Evolutionary conservation across 2,113 vertebrate genomes (phyloP).

Genomic region (Lagopus leucura): DNA sequence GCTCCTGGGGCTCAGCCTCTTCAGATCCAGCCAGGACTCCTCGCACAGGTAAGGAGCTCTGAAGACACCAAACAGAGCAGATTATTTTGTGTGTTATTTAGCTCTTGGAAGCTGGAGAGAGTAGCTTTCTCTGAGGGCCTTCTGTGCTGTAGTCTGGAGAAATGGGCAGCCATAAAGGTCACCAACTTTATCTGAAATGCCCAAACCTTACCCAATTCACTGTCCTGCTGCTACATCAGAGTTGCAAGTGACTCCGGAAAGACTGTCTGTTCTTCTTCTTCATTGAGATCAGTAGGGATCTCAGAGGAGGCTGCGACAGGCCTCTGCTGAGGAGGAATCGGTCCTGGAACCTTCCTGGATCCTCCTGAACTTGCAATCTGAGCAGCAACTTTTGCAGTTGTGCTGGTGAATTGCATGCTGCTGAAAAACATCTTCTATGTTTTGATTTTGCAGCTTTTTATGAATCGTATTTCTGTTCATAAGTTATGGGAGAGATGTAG

Average conservation of each 20-base stretch:
- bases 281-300: background rate
- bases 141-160: background rate
- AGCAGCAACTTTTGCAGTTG: background rate
- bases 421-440: background rate
- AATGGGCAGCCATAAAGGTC: background rate
- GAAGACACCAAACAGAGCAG: accelerated
- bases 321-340: background rate
- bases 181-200: background rate
- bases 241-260: background rate
- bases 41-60: constrained; percentile 91
- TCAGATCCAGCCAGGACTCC: constrained; percentile 96
- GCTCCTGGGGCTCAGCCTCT: constrained; percentile 94
- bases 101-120: background rate
- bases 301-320: background rate
- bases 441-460: background rate
- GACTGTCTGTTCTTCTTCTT: background rate
- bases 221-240: background rate
- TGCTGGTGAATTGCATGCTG: background rate
- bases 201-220: background rate
- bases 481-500: background rate
- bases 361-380: background rate
- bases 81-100: background rate
- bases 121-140: background rate
- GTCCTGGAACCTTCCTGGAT: background rate
- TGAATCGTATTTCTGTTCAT: background rate